A percentile compares a stretch with the other conserved stretches of the same genome.
Evolutionary conservation across 2,113 vertebrate species (phyloP).

Genomic region (Trichomycterus rosablanca): DNA sequence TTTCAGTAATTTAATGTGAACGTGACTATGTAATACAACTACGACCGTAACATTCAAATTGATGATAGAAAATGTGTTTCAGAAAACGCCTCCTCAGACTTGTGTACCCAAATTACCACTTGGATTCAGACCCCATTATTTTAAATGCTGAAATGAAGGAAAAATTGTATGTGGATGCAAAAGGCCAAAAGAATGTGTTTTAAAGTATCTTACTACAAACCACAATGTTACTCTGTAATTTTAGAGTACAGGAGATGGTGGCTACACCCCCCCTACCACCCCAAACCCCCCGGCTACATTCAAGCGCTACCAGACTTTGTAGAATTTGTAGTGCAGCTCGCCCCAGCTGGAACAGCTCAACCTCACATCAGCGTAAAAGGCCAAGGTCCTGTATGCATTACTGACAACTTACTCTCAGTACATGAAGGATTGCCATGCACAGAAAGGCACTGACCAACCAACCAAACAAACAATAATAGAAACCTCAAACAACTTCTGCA

Average conservation of each 20-base stretch:
- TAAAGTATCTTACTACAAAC: constrained; percentile 32
- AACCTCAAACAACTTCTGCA: constrained; percentile 17
- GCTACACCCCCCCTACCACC: constrained; percentile 38
- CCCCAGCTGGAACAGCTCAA: constrained; percentile 32
- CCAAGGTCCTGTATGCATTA: constrained; percentile 5
- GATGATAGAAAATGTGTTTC: background rate
- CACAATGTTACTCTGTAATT: constrained; percentile 45
- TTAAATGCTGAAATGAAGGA: constrained; percentile 34
- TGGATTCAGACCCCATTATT: constrained; percentile 25
- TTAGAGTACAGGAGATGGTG: constrained; percentile 33
- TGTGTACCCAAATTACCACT: constrained; percentile 20
- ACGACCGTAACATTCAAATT: background rate
- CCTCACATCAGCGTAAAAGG: constrained; percentile 6
- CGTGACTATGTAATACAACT: too few relatives aligned
- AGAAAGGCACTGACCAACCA: constrained; percentile 2
- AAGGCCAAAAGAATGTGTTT: constrained; percentile 37
- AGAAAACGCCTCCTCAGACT: background rate
- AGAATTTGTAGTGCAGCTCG: constrained; percentile 58
- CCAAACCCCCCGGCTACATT: constrained; percentile 50
- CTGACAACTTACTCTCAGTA: constrained; percentile 1
- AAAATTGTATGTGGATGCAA: constrained; percentile 29
- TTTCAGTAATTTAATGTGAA: too few relatives aligned
- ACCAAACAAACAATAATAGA: constrained; percentile 1
- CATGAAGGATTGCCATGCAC: constrained; percentile 11
- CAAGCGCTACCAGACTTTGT: constrained; percentile 48